phyloP scores from a whole-genome alignment of 2,888 invertebrate genomes.

The Cheilosia grossa region DNA sequence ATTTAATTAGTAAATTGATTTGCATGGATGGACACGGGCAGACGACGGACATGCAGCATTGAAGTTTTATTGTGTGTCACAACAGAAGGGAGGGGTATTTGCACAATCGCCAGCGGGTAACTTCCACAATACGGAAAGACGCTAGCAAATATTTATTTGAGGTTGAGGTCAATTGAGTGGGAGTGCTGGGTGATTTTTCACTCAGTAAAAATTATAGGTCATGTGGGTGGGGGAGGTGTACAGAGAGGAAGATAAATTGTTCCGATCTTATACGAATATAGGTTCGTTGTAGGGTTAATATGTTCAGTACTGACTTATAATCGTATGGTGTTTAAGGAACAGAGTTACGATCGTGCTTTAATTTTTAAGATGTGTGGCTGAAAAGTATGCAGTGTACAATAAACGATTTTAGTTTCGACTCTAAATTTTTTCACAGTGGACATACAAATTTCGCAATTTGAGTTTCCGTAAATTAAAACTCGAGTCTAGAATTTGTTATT shows the following conservation, averaged over 20 bases:
- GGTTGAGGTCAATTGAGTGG: slow-evolving; percentile 41
- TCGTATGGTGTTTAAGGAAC: not conserved
- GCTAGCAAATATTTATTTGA: slow-evolving; percentile 19
- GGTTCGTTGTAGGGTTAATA: not conserved
- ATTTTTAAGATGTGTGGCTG: not conserved
- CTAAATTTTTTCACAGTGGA: too few relatives aligned
- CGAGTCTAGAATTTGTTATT: too few relatives aligned
- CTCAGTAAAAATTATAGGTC: slow-evolving; percentile 29
- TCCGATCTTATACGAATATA: slow-evolving; percentile 1
- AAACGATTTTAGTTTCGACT: too few relatives aligned
- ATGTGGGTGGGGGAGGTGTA: slow-evolving; percentile 29
- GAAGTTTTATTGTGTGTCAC: slow-evolving; percentile 18
- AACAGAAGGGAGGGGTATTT: not conserved
- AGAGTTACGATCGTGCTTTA: not conserved
- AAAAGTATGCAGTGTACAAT: not conserved
- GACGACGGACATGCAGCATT: slow-evolving; percentile 30
- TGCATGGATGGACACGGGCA: slow-evolving; percentile 58
- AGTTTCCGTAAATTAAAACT: too few relatives aligned
- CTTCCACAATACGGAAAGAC: slow-evolving; percentile 43
- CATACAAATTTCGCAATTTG: too few relatives aligned
- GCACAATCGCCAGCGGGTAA: slow-evolving; percentile 30
- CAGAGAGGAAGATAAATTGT: slow-evolving; percentile 19
- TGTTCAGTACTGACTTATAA: slow-evolving; percentile 21
- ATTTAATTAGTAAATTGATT: slow-evolving; percentile 71
- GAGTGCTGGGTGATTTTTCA: slow-evolving; percentile 60